Evolutionary conservation across 1,140 invertebrate genomes (phyloP), one percentile per base, ranked within the genome.

Genomic region (Caenorhabditis remanei): DNA sequence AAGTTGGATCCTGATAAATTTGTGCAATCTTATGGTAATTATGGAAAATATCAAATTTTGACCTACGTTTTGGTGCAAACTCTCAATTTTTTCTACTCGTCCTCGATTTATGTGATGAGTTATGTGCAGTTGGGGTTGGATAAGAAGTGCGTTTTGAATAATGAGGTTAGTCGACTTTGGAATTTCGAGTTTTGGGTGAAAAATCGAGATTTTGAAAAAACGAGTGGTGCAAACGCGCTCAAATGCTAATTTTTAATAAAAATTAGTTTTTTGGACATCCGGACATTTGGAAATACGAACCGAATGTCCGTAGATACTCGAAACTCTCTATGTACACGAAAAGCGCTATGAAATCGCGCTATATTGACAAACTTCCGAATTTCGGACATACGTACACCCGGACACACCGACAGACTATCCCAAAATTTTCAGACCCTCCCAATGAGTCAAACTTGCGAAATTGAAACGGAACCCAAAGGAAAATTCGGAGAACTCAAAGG

Each of bases 21-120:
- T 24, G 71, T 79, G 5, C 40, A 79, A 24, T 48, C 71, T 5
- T 79, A 79, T 24, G 71, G 71, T 24, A 53, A 41, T n/a, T 79
- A 79, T 79, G 71, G 71, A 53, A 79, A 50, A 79, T 79, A 79
- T 50, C 71, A 79, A 53, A 79, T 79, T 50, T 50, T 79, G 43
- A 79, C 71, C 11, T 79, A 79, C 19, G 19, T 79, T 41, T 24
- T 79, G 9, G 71, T 79, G 9, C 71, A 79, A 79, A 79, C 71
- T 79, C 71, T 79, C 43, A 79, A 79, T 43, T 79, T 79, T 79
- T 79, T 79, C 71, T 79, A 79, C 24, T 79, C 71, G 9, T 79
- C 71, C 4, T 79, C 71, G 8, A 79, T 79, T 46, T 79, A 79
- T 79, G n/a, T 79, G 4, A 79, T 79, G 71, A 79, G 71, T 79